phyloP scores from a whole-genome alignment of 2,888 invertebrate genomes.

The Cheilosia vulpina region DNA sequence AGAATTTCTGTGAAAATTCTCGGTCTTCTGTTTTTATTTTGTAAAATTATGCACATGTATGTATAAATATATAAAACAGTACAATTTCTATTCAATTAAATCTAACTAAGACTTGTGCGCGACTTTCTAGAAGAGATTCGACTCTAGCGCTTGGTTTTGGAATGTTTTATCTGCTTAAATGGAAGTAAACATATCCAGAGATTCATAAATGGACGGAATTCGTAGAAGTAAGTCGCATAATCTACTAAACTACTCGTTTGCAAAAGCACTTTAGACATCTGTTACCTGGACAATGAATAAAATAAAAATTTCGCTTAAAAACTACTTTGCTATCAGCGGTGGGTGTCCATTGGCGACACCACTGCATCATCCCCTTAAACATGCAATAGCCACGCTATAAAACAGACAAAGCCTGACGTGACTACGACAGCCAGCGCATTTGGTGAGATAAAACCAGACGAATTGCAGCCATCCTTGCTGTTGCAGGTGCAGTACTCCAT shows the following conservation, averaged over 20 bases:
- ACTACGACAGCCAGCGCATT: slow-evolving; percentile 78
- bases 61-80: slow-evolving; percentile 16
- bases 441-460: slow-evolving; percentile 84
- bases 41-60: slow-evolving; percentile 8
- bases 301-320: slow-evolving; percentile 23
- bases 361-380: slow-evolving; percentile 9
- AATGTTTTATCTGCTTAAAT: slow-evolving; percentile 21
- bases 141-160: slow-evolving; percentile 4
- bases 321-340: slow-evolving; percentile 37
- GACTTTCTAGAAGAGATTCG: neutral
- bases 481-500: slow-evolving; percentile 97
- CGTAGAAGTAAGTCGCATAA: slow-evolving; percentile 49
- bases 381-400: slow-evolving; percentile 73
- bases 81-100: neutral
- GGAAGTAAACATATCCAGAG: slow-evolving; percentile 23
- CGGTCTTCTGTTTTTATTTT: slow-evolving; percentile 1
- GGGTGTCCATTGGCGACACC: neutral
- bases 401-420: slow-evolving; percentile 73
- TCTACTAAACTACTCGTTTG: slow-evolving; percentile 10
- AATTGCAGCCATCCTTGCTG: slow-evolving; percentile 95
- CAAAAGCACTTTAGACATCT: slow-evolving; percentile 43
- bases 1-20: neutral
- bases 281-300: neutral
- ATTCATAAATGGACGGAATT: slow-evolving; percentile 66
- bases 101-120: slow-evolving; percentile 5